phyloP scores from a whole-genome alignment of 1,140 invertebrate genomes.

The Charaxes varanes region DNA sequence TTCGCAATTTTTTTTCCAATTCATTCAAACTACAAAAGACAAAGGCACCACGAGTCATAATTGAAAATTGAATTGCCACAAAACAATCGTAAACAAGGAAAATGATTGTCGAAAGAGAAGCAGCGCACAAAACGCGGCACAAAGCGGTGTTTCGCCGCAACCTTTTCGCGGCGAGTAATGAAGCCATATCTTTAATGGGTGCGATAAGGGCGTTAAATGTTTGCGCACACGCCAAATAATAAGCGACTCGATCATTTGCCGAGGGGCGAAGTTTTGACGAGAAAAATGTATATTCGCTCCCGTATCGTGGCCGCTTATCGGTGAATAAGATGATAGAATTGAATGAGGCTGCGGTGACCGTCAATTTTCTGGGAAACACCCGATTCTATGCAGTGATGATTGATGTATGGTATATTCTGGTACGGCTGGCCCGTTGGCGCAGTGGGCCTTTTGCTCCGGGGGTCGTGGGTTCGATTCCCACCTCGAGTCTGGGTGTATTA shows the following conservation, averaged over 20 bases:
- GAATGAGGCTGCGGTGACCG: conserved; percentile 19
- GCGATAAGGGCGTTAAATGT: conserved; percentile 69
- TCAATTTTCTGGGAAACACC: background rate
- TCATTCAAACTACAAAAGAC: too few species aligned
- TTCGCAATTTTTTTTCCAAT: too few species aligned
- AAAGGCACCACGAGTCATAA: conserved; percentile 12
- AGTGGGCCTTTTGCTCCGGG: too few species aligned
- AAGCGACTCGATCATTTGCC: conserved; percentile 62
- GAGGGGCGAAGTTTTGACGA: conserved; percentile 45
- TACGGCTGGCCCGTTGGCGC: too few species aligned
- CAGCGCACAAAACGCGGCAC: conserved; percentile 35
- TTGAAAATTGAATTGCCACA: conserved; percentile 19
- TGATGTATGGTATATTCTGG: background rate
- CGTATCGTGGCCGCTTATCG: conserved; percentile 51
- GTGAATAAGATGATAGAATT: conserved; percentile 51
- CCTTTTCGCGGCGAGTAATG: conserved; percentile 55
- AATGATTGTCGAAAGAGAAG: conserved; percentile 31
- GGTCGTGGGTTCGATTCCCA: too few species aligned
- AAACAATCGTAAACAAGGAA: conserved; percentile 23
- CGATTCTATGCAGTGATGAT: background rate
- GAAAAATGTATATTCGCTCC: conserved; percentile 53
- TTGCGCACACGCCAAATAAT: conserved; percentile 71
- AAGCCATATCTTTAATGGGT: conserved; percentile 69
- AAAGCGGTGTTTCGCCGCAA: conserved; percentile 35
- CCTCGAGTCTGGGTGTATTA: too few species aligned